Conservation (phyloP, 2,113 vertebrate species). For the Bolborhynchus lineola region DNA sequence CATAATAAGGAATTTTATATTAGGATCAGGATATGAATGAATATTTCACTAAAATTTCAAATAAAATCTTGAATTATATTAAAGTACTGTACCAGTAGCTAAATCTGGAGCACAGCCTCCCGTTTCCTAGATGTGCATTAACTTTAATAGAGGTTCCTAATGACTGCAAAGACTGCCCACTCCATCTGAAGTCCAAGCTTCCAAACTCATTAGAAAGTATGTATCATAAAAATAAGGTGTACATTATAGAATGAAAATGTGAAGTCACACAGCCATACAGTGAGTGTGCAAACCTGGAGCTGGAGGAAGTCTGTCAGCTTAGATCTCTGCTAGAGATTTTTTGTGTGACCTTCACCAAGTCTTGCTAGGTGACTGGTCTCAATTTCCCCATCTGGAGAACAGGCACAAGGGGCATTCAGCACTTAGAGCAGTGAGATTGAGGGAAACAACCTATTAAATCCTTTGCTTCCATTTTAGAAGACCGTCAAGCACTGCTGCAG, state of each 20-base stretch:
- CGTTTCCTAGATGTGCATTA: neutral
- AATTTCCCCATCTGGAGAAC: neutral
- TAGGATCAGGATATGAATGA: neutral
- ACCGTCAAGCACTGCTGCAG: neutral
- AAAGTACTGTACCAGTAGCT: neutral
- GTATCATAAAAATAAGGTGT: neutral
- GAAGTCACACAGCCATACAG: neutral
- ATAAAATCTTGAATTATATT: conserved; percentile 8
- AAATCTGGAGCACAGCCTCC: neutral
- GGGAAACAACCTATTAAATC: neutral
- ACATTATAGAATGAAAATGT: neutral
- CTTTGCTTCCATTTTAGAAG: neutral
- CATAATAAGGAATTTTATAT: conserved; percentile 50
- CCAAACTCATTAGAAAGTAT: neutral
- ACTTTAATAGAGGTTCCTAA: neutral
- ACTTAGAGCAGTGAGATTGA: neutral
- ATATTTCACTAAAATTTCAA: conserved; percentile 49
- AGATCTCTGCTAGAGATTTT: neutral
- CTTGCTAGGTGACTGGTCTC: neutral
- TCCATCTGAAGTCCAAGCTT: neutral
- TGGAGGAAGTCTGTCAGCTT: neutral
- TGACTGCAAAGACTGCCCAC: neutral
- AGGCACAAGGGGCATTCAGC: neutral
- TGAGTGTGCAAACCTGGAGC: neutral
- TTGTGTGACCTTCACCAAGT: neutral